A percentile compares a stretch with the other conserved stretches of the same genome.
These are phyloP conservation scores for Acrocephalus scirpaceus DNA, from an alignment of 2,797 vertebrate species.

Conservation along the genomic window DNA sequence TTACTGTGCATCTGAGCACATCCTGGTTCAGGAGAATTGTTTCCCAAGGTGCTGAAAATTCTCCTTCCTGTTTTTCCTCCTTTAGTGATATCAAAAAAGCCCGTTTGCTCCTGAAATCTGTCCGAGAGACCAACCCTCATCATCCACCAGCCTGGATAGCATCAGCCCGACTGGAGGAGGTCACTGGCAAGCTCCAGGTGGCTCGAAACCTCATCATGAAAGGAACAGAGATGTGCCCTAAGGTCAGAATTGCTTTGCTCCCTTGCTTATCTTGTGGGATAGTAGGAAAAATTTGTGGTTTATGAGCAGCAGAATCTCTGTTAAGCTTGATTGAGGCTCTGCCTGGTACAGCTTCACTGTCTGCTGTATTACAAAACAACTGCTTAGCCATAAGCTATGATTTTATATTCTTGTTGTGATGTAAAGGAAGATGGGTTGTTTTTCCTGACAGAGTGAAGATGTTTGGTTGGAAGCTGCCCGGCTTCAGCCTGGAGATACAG, in stretches of 20 bases:
- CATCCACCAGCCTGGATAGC: constrained; percentile 99
- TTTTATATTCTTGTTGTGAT: background rate
- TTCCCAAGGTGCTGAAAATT: background rate
- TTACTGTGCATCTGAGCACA: background rate
- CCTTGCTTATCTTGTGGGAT: background rate
- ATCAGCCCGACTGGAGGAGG: constrained; percentile 94
- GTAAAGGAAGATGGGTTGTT: background rate
- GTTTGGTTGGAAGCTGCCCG: constrained; percentile 97
- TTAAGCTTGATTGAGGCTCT: background rate
- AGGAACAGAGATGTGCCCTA: constrained; percentile 98
- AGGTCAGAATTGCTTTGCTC: constrained; percentile 79
- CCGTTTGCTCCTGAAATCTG: constrained; percentile 93
- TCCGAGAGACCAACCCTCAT: constrained; percentile 97
- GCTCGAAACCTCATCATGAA: constrained; percentile 99
- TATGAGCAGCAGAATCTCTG: background rate
- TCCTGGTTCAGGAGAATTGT: background rate
- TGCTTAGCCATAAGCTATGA: background rate
- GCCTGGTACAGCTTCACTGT: background rate
- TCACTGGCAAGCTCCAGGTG: constrained; percentile 96
- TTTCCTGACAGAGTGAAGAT: constrained; percentile 88
- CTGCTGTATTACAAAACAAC: background rate
- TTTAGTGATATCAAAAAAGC: constrained; percentile 97
- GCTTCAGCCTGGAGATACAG: constrained; percentile 96
- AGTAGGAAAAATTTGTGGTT: background rate
- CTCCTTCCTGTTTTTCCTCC: background rate